These are phyloP conservation scores for Drosophila meridiana DNA, from an alignment of 2,888 invertebrate genomes.

Conservation along the genomic window DNA sequence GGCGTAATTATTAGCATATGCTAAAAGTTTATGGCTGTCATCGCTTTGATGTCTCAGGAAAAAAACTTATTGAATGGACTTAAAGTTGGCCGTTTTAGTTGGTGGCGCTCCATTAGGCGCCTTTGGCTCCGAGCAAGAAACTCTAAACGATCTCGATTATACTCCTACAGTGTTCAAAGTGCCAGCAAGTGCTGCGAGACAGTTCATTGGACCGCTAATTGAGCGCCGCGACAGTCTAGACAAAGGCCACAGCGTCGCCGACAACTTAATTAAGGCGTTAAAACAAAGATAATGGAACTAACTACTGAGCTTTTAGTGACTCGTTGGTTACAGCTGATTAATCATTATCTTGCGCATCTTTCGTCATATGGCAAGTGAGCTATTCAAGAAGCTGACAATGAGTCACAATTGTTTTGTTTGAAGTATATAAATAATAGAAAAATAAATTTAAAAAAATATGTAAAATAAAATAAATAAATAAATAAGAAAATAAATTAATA, in stretches of 20 bases:
- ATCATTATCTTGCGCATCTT: slow-evolving; percentile 16
- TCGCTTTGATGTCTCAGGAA: slow-evolving; percentile 59
- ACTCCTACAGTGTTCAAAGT: slow-evolving; percentile 54
- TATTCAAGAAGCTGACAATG: not conserved
- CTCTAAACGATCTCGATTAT: slow-evolving; percentile 60
- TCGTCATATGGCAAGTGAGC: not conserved
- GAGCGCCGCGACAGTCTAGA: slow-evolving; percentile 56
- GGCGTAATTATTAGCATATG: slow-evolving; percentile 60
- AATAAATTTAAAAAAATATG: not conserved
- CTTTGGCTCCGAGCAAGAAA: slow-evolving; percentile 38
- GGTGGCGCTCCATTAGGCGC: slow-evolving; percentile 62
- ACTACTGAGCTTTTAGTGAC: slow-evolving; percentile 8
- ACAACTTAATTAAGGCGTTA: slow-evolving; percentile 42
- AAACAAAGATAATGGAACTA: slow-evolving; percentile 35
- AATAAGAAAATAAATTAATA: not conserved
- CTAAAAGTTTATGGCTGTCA: slow-evolving; percentile 37
- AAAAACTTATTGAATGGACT: slow-evolving; percentile 53
- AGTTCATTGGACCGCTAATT: slow-evolving; percentile 72
- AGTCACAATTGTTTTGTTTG: not conserved
- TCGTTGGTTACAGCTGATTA: slow-evolving; percentile 17
- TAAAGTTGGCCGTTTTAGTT: slow-evolving; percentile 35
- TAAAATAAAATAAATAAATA: not conserved
- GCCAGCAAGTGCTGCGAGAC: slow-evolving; percentile 29
- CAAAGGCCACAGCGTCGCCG: slow-evolving; percentile 36
- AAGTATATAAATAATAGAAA: not conserved